Evolutionary conservation across 2,113 vertebrate genomes (phyloP), one percentile per base, ranked within the genome.

Genomic region (Eublepharis macularius): DNA sequence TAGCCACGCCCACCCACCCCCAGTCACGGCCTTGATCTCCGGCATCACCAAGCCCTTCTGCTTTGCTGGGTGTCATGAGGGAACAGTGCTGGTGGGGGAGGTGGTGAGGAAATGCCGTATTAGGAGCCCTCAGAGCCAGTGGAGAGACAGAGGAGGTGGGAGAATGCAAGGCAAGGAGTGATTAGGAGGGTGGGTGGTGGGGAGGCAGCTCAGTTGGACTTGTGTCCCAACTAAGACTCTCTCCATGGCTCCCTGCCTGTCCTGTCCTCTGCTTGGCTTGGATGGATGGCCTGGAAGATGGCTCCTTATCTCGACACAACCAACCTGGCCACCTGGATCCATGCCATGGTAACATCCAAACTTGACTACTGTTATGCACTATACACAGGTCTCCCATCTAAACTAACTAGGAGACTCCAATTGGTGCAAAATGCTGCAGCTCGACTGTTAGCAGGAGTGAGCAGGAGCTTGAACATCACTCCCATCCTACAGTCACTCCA

Each of bases 221-320:
- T n/a, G 5, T 66, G 72, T 54, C 49, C 47, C 8, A 13, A 32
- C 65, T 0, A 70, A 63, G 79, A 76, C 57, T 80, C 86, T 69
- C 63, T 75, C 63, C 4, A 1, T 1, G 41, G 4, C 11, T 26
- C 51, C 6, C 72, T 10, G 13, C 19, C 6, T 16, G 68, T 41
- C 26, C 51, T 11, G 0, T 3, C 0, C 43, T 10, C 47, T 54
- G 29, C 0, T 16, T n/a, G n/a, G n/a, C n/a, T n/a, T n/a, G n/a
- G n/a, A n/a, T n/a, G n/a, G n/a, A n/a, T 34, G 14, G 24, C 17
- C 26, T 34, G n/a, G n/a, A n/a, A n/a, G n/a, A n/a, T n/a, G n/a
- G n/a, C n/a, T n/a, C n/a, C n/a, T n/a, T n/a, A n/a, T n/a, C n/a
- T n/a, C n/a, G n/a, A n/a, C n/a, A n/a, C n/a, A n/a, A n/a, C n/a